Conservation (phyloP, 2,797 vertebrate species). For the Hydrolagus colliei region DNA sequence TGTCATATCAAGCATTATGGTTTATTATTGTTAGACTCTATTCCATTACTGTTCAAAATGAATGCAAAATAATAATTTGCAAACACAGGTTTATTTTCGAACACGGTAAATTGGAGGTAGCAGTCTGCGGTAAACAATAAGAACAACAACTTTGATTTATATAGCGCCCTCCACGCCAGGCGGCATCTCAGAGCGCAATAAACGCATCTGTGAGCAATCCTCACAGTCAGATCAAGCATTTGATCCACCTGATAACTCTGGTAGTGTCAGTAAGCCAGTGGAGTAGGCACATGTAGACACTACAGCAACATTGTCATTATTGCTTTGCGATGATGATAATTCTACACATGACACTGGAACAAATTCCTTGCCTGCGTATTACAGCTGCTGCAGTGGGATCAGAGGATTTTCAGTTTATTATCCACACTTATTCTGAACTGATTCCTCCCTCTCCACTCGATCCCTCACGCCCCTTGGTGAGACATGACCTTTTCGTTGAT, state of each 20-base stretch:
- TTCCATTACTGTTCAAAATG: no score
- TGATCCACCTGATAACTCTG: neutral
- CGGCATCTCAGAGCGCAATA: no score
- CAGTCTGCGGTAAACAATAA: no score
- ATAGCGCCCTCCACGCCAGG: no score
- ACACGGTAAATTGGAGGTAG: neutral
- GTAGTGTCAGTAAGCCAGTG: neutral
- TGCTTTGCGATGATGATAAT: neutral
- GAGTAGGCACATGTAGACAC: no score
- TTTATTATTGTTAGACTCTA: no score
- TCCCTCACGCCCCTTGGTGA: no score
- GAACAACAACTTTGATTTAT: no score
- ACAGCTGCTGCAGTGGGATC: neutral
- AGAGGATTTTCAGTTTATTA: neutral
- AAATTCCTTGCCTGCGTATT: neutral
- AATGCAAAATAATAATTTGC: neutral
- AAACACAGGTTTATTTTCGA: neutral
- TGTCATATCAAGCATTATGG: no score
- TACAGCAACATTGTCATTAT: neutral
- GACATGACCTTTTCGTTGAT: neutral
- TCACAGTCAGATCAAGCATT: neutral
- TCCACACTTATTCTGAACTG: neutral
- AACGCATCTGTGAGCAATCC: neutral
- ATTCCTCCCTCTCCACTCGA: no score
- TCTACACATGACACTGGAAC: neutral